These are phyloP conservation scores for Porites lutea DNA, from an alignment of 64 coral and sea anemone genomes.

Conservation along the genomic window DNA sequence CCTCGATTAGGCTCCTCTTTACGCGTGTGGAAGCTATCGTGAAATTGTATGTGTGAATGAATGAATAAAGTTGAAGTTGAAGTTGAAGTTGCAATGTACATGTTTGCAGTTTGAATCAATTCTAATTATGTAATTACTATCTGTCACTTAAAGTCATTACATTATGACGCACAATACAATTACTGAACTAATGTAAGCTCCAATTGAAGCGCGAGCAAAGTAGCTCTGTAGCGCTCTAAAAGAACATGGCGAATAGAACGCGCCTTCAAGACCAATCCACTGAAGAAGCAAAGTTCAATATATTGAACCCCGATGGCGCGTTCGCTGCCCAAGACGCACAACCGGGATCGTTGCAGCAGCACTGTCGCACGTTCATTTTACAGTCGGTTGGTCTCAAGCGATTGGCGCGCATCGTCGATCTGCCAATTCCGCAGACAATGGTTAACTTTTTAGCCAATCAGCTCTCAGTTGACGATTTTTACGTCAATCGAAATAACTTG, in stretches of 20 bases:
- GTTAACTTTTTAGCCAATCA: constrained; percentile 82
- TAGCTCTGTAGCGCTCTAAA: not conserved
- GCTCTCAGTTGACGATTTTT: constrained; percentile 83
- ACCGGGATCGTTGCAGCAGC: constrained; percentile 74
- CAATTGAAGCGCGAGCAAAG: not conserved
- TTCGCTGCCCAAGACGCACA: constrained; percentile 2
- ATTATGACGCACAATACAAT: constrained; percentile 18
- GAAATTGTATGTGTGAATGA: too few relatives aligned
- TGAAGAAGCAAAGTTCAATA: constrained; percentile 61
- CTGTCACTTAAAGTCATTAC: not conserved
- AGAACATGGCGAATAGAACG: constrained; percentile 73
- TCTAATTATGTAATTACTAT: not conserved
- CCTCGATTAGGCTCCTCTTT: too few relatives aligned
- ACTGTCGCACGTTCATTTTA: constrained; percentile 80
- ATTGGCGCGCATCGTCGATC: constrained; percentile 81
- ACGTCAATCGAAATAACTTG: constrained; percentile 85
- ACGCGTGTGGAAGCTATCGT: too few relatives aligned
- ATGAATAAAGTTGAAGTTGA: too few relatives aligned
- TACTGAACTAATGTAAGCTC: not conserved
- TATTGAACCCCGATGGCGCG: constrained; percentile 52
- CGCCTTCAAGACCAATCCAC: constrained; percentile 64
- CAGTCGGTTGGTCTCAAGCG: constrained; percentile 83
- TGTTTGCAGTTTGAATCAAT: too few relatives aligned
- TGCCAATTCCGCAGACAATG: constrained; percentile 83
- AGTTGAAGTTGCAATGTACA: too few relatives aligned